A percentile compares a stretch with the other conserved stretches of the same genome.
These are phyloP conservation scores for Taphrorychus bicolor DNA, from an alignment of 2,888 invertebrate species.

Conservation along the genomic window DNA sequence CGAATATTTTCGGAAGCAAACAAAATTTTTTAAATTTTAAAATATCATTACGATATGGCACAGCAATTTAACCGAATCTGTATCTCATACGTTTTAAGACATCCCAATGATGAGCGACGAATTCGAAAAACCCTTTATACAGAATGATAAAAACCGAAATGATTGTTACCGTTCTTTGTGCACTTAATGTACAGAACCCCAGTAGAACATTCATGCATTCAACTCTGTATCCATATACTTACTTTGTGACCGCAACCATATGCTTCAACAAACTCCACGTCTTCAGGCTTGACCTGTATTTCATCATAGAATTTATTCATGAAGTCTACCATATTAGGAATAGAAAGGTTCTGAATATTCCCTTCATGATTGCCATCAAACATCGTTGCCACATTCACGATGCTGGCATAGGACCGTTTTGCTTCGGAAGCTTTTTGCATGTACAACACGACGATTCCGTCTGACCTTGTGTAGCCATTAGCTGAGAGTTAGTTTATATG, in stretches of 20 bases:
- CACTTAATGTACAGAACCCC: no score
- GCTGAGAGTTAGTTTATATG: slow-evolving; percentile 64
- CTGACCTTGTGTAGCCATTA: slow-evolving; percentile 84
- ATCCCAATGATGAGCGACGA: no score
- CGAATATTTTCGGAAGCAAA: no score
- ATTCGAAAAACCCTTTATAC: no score
- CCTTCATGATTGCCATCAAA: slow-evolving; percentile 65
- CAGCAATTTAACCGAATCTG: no score
- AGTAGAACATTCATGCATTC: no score
- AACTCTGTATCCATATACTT: no score
- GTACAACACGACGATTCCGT: slow-evolving; percentile 76
- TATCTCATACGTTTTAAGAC: no score
- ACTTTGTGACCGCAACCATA: slow-evolving; percentile 57
- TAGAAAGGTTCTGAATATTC: slow-evolving; percentile 52
- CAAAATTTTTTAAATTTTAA: no score
- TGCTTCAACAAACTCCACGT: slow-evolving; percentile 57
- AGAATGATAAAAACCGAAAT: no score
- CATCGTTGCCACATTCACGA: slow-evolving; percentile 65
- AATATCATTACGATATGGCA: no score
- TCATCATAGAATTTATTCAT: slow-evolving; percentile 66
- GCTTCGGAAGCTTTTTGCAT: slow-evolving; percentile 72
- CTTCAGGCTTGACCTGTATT: slow-evolving; percentile 55
- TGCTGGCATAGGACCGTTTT: slow-evolving; percentile 63
- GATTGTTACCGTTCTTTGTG: no score
- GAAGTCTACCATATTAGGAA: slow-evolving; percentile 59